Percentiles rank a stretch among this genome's conserved stretches.
phyloP scores from a whole-genome alignment of 2,888 invertebrate species.

The Iphiclides podalirius region DNA sequence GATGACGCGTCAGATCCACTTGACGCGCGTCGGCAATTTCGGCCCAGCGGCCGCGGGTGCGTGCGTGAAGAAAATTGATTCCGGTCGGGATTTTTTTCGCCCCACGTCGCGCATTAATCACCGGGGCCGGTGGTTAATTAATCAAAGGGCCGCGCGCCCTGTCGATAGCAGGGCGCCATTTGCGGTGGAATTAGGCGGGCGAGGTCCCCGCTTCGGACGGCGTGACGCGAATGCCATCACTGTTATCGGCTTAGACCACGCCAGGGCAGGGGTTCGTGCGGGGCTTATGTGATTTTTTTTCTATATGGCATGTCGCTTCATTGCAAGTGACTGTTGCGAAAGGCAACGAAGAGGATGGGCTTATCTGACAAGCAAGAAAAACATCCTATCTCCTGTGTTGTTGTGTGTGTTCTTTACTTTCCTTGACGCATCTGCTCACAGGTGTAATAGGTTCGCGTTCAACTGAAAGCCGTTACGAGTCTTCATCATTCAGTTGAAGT shows the following conservation, averaged over 20 bases:
- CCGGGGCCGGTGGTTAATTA: slow-evolving; percentile 31
- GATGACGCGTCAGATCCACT: slow-evolving; percentile 11
- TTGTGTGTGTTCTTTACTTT: no score
- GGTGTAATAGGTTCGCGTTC: no score
- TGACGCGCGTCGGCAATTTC: slow-evolving; percentile 25
- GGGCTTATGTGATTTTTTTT: no score
- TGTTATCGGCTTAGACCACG: slow-evolving; percentile 16
- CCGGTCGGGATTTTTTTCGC: slow-evolving; percentile 30
- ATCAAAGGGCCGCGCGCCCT: slow-evolving; percentile 26
- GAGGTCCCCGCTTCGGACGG: neutral
- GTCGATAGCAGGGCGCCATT: slow-evolving; percentile 25
- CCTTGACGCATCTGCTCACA: no score
- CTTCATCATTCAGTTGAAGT: no score
- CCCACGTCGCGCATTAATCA: slow-evolving; percentile 34
- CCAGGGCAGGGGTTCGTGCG: slow-evolving; percentile 3
- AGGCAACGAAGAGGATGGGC: no score
- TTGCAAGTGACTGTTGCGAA: no score
- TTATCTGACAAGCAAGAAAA: no score
- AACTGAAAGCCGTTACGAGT: no score
- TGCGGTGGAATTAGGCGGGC: slow-evolving; percentile 24
- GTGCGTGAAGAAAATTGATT: slow-evolving; percentile 31
- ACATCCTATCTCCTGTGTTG: no score
- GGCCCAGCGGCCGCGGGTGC: slow-evolving; percentile 9
- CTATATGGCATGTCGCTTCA: no score
- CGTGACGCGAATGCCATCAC: slow-evolving; percentile 30